Conservation (phyloP, 1,140 invertebrate species). For the Tribolium castaneum region DNA sequence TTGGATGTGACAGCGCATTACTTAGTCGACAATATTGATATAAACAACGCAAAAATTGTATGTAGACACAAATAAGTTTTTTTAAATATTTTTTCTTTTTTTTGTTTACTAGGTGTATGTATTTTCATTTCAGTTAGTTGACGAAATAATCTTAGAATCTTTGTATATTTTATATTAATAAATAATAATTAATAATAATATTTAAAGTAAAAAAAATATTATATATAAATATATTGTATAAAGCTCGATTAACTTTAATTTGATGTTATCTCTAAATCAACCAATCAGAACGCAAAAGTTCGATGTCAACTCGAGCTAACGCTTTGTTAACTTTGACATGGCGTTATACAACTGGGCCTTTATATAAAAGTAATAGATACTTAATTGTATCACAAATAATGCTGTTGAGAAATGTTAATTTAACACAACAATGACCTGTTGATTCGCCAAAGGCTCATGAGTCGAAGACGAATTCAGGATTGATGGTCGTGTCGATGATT, state of each 20-base stretch:
- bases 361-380: neutral
- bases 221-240: no score
- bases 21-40: neutral
- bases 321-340: no score
- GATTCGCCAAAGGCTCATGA: neutral
- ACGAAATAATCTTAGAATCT: neutral
- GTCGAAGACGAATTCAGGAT: neutral
- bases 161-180: neutral
- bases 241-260: no score
- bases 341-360: no score
- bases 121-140: neutral
- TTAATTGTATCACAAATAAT: slow-evolving; percentile 8
- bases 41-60: neutral
- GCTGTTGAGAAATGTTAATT: slow-evolving; percentile 4
- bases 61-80: neutral
- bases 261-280: no score
- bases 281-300: no score
- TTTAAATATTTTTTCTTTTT: neutral
- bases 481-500: slow-evolving; percentile 18
- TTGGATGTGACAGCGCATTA: neutral
- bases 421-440: neutral
- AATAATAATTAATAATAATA: neutral
- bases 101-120: neutral
- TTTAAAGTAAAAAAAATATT: no score
- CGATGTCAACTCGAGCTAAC: no score